Evolutionary conservation across 2,113 vertebrate genomes (phyloP), one percentile per base, ranked within the genome.

Genomic region (Hydrolagus affinis): DNA sequence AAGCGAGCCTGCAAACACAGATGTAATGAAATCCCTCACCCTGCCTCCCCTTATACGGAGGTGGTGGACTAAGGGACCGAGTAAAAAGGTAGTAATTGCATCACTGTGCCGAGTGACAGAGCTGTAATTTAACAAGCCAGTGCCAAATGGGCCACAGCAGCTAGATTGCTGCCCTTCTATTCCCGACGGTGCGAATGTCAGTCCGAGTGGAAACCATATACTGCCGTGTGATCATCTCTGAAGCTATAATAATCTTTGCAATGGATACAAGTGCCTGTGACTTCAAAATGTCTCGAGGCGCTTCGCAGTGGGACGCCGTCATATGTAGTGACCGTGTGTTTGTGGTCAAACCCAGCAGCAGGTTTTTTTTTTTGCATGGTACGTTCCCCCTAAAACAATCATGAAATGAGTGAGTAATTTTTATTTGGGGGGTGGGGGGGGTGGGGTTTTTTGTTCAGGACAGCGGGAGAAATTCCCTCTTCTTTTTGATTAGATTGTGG

Each of bases 11-110:
- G 62, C 28, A 32, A 66, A 64, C 60, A 83, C 78, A 32, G 78
- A 83, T 83, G 78, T 30, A 83, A 83, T 83, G 60, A 28, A 66
- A 83, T 60, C 60, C 78, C 28, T 83, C 62, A 30, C 62, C 66
- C 9, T n/a, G 17, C 28, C 64, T 23, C 64, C 78, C 78, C 78
- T 83, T 83, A 83, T 83, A 83, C 7, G 78, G 78, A 83, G 78
- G 23, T 83, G 25, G 23, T 19, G 25, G 62, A 15, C 23, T 60
- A 83, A 1, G 78, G 66, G 60, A 19, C 78, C 32, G 60, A 30
- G 78, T 64, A 83, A 83, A 83, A 83, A 32, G 60, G 62, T 83
- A 83, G 78, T 66, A 32, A 83, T 83, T 83, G 78, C 78, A 83
- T 83, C 78, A 83, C 62, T 28, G 60, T 68, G 60, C 62, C 28